Conservation (phyloP, 2,797 vertebrate species). For the Carapus acus region DNA sequence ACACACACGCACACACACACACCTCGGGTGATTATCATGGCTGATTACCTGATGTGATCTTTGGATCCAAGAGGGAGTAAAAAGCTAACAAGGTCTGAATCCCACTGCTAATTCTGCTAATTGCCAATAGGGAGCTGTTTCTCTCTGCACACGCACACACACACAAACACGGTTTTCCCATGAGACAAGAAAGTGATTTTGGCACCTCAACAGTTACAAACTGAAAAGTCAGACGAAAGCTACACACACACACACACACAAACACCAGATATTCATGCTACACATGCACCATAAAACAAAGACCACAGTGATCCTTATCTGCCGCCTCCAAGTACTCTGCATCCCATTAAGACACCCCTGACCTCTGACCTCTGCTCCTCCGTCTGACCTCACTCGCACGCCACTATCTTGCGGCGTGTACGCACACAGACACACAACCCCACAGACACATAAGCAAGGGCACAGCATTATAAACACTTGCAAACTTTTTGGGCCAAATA, state of each 20-base stretch:
- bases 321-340: background rate
- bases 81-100: constrained; percentile 61
- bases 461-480: background rate
- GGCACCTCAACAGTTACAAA: too few species aligned
- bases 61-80: constrained; percentile 66
- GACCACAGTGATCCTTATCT: background rate
- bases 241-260: too few species aligned
- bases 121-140: constrained; percentile 40
- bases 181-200: too few species aligned
- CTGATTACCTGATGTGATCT: constrained; percentile 69
- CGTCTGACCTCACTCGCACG: constrained; percentile 5
- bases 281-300: background rate
- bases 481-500: constrained; percentile 2
- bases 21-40: constrained; percentile 52
- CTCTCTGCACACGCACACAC: constrained; percentile 5
- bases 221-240: too few species aligned
- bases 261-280: too few species aligned
- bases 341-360: constrained; percentile 22
- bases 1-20: background rate
- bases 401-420: constrained; percentile 4
- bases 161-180: background rate
- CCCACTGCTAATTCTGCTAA: constrained; percentile 58
- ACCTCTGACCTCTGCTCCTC: constrained; percentile 26
- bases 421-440: constrained; percentile 7
- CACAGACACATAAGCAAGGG: constrained; percentile 4